A percentile compares a stretch with the other conserved stretches of the same genome.
phyloP scores from a whole-genome alignment of 1,140 invertebrate genomes.

The Penaeus japonicus region DNA sequence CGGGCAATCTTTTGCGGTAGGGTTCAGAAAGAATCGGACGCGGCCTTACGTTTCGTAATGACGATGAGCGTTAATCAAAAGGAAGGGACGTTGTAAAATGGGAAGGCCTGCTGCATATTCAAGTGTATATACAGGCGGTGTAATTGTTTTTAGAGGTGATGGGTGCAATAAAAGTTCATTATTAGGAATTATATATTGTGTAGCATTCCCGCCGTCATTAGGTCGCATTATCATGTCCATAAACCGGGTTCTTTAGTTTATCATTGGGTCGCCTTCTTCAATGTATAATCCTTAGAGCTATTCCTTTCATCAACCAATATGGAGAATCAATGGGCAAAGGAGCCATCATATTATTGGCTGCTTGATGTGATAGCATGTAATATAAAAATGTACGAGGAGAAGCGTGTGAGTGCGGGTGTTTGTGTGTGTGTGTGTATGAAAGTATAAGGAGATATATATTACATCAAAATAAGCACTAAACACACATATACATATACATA shows the following conservation, averaged over 20 bases:
- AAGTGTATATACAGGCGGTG: constrained; percentile 18
- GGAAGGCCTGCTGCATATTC: constrained; percentile 6
- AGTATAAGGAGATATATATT: too few species aligned
- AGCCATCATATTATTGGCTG: too few species aligned
- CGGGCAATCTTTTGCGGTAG: constrained; percentile 18
- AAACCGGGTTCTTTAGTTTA: background rate
- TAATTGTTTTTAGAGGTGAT: constrained; percentile 25
- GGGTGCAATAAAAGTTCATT: constrained; percentile 31
- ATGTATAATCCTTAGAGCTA: too few species aligned
- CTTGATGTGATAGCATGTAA: too few species aligned
- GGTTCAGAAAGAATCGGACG: constrained; percentile 22
- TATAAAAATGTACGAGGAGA: too few species aligned
- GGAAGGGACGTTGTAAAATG: background rate
- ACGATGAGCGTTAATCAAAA: background rate
- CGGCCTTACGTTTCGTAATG: background rate
- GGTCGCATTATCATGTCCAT: background rate
- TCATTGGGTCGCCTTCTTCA: too few species aligned
- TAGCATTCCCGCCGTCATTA: background rate
- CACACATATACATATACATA: too few species aligned
- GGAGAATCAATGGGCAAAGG: too few species aligned
- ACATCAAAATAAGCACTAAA: too few species aligned
- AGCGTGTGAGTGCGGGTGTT: too few species aligned
- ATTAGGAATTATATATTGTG: constrained; percentile 8
- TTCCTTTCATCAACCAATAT: too few species aligned
- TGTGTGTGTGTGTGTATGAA: too few species aligned